These are phyloP conservation scores for Mimas tiliae DNA, from an alignment of 2,888 invertebrate species.

Conservation along the genomic window DNA sequence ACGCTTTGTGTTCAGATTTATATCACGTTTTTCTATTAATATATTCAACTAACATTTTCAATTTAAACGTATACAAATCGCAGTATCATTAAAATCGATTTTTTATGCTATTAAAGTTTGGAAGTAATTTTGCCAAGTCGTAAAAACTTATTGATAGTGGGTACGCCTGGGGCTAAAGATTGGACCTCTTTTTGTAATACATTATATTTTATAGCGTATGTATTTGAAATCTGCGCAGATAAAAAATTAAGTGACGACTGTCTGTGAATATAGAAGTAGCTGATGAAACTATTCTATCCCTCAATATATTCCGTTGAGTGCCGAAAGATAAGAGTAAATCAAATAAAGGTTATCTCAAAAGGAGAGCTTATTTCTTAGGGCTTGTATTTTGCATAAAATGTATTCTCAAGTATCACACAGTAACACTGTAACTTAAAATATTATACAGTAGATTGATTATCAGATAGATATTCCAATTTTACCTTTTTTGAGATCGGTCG, in stretches of 20 bases:
- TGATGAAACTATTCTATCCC: not conserved
- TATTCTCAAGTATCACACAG: constrained; percentile 10
- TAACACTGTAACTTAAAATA: constrained; percentile 17
- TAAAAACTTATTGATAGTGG: constrained; percentile 50
- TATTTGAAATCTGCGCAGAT: constrained; percentile 36
- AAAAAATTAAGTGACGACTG: constrained; percentile 22
- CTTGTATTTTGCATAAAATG: constrained; percentile 7
- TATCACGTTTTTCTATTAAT: constrained; percentile 12
- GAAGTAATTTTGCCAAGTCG: constrained; percentile 49
- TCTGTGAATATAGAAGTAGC: constrained; percentile 9
- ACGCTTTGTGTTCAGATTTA: constrained; percentile 13
- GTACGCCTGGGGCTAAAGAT: constrained; percentile 15
- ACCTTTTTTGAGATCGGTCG: constrained; percentile 26
- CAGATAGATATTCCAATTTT: constrained; percentile 21
- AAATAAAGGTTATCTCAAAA: not conserved
- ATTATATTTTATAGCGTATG: constrained; percentile 47
- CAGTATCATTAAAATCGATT: constrained; percentile 33
- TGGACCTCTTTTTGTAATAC: constrained; percentile 30
- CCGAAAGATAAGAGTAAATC: not conserved
- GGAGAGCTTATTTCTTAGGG: not conserved
- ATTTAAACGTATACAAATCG: constrained; percentile 15
- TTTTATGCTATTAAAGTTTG: constrained; percentile 43
- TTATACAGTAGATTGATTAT: constrained; percentile 15
- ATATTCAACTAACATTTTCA: constrained; percentile 20
- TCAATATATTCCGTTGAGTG: not conserved